Percentiles rank a stretch among this genome's conserved stretches.
Conservation (phyloP, 2,888 invertebrate genomes). For the Choristoneura rosaceana region DNA sequence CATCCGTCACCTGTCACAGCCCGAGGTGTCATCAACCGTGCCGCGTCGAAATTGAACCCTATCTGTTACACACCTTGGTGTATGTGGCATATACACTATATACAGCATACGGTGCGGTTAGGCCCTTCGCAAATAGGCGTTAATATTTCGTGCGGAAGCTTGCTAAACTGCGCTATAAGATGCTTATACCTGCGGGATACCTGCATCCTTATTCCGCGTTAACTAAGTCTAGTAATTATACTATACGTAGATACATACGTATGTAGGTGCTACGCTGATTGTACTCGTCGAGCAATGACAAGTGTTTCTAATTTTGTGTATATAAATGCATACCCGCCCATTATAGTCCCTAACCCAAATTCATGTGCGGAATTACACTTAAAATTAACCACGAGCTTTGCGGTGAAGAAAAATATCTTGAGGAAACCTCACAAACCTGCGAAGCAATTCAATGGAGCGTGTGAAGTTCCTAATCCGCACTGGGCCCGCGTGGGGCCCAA, state of each 20-base stretch:
- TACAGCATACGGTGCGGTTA: slow-evolving; percentile 9
- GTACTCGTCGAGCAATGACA: neutral
- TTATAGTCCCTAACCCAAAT: too few species aligned
- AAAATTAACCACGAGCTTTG: too few species aligned
- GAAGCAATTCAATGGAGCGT: too few species aligned
- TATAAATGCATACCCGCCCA: neutral
- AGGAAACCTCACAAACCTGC: too few species aligned
- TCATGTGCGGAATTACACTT: too few species aligned
- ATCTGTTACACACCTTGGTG: slow-evolving; percentile 33
- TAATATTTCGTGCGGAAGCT: slow-evolving; percentile 4
- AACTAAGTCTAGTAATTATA: neutral
- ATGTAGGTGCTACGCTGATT: neutral
- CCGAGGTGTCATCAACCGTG: slow-evolving; percentile 47
- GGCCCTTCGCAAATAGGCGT: slow-evolving; percentile 24
- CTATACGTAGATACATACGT: neutral
- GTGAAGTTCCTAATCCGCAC: too few species aligned
- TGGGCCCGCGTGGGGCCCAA: too few species aligned
- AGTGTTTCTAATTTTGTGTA: neutral
- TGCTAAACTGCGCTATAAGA: neutral
- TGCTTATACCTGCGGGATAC: neutral
- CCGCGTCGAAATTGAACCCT: slow-evolving; percentile 44
- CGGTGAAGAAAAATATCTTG: too few species aligned
- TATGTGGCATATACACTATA: slow-evolving; percentile 1
- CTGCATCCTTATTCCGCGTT: neutral
- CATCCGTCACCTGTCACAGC: slow-evolving; percentile 52